Evolutionary conservation across 2,888 invertebrate genomes (phyloP).

Genomic region (Geotrupes spiniger): DNA sequence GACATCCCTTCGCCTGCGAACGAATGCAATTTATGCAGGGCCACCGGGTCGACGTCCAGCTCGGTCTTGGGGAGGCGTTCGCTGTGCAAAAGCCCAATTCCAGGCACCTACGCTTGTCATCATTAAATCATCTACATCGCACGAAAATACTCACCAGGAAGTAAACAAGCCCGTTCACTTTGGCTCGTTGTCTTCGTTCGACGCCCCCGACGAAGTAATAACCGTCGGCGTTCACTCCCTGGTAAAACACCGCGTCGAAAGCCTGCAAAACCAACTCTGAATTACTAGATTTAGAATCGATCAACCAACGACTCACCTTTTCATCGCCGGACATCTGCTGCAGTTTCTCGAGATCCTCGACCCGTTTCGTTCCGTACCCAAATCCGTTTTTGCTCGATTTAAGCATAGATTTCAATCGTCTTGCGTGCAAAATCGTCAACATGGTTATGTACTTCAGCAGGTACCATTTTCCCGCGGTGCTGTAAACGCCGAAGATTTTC

Average conservation of each 20-base stretch:
- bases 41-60: conserved; percentile 51
- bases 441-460: conserved; percentile 60
- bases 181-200: conserved; percentile 64
- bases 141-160: conserved; percentile 53
- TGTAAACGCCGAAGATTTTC: conserved; percentile 60
- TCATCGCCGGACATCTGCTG: conserved; percentile 59
- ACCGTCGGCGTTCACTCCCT: conserved; percentile 62
- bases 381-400: conserved; percentile 46
- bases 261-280: conserved; percentile 51
- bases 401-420: conserved; percentile 54
- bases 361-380: conserved; percentile 52
- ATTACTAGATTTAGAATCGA: conserved; percentile 7
- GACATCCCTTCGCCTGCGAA: conserved; percentile 69
- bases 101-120: conserved; percentile 57
- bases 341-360: conserved; percentile 56
- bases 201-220: conserved; percentile 65
- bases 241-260: conserved; percentile 78
- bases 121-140: conserved; percentile 8
- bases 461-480: conserved; percentile 63
- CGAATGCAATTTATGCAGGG: conserved; percentile 49
- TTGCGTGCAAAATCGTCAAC: conserved; percentile 53
- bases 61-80: conserved; percentile 70
- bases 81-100: conserved; percentile 65
- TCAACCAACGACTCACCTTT: conserved; percentile 52
- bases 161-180: conserved; percentile 66